Evolutionary conservation across 2,113 vertebrate genomes (phyloP).

Genomic region (Porphyrio hochstetteri): DNA sequence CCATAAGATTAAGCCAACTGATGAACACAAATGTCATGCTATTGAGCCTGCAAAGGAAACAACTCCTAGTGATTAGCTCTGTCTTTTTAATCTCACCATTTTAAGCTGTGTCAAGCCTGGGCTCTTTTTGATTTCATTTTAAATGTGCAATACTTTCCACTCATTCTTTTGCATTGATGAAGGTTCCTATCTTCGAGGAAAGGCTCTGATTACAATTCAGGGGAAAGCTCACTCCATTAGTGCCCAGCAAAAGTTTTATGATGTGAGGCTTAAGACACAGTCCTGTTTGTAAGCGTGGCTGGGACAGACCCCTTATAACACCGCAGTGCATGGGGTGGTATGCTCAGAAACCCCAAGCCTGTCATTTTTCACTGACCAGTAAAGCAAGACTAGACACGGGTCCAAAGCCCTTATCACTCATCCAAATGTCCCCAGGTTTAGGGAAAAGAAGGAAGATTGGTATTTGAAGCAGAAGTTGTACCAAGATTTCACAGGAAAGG

Average conservation of each 20-base stretch:
- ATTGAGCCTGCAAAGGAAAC: neutral
- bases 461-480: neutral
- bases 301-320: neutral
- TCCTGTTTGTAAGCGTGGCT: rapidly evolving
- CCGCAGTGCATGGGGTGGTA: neutral
- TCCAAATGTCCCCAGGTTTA: neutral
- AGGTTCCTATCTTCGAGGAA: neutral
- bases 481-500: neutral
- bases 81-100: neutral
- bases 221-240: neutral
- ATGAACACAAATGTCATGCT: neutral
- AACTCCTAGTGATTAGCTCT: neutral
- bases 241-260: neutral
- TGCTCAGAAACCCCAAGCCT: neutral
- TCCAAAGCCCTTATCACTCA: neutral
- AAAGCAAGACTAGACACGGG: neutral
- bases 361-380: neutral
- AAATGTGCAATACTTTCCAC: neutral
- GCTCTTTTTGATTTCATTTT: neutral
- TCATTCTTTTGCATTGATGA: neutral
- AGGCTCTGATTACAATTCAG: neutral
- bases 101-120: neutral
- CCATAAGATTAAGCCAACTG: neutral
- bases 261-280: neutral
- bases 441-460: neutral